A percentile compares a stretch with the other conserved stretches of the same genome.
Conservation (phyloP, 2,888 invertebrate species). For the Andricus quercusramuli region DNA sequence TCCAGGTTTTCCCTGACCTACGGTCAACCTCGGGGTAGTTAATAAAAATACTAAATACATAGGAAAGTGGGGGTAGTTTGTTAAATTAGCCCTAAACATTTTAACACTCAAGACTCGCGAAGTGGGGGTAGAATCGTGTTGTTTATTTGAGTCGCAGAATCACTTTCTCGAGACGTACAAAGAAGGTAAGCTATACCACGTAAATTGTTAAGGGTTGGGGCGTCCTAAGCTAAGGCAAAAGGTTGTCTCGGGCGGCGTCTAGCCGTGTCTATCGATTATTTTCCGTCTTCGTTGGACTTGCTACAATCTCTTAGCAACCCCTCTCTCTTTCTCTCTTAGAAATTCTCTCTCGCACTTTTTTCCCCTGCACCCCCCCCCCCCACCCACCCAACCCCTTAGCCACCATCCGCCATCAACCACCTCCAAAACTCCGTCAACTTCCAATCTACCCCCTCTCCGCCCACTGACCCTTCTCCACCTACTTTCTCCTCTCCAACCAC, state of each 20-base stretch:
- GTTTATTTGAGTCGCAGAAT: constrained; percentile 29
- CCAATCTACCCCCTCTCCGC: not conserved
- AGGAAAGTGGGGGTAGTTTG: not conserved
- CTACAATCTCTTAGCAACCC: constrained; percentile 59
- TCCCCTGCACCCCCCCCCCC: constrained; percentile 38
- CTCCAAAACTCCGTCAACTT: constrained; percentile 43
- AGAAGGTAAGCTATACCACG: constrained; percentile 53
- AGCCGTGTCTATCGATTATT: constrained; percentile 79
- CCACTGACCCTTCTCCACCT: not conserved
- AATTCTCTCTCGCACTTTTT: constrained; percentile 43
- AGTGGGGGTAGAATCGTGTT: not conserved
- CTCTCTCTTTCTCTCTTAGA: constrained; percentile 42
- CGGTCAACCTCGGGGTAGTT: not conserved
- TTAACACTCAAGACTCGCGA: not conserved
- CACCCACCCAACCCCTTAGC: constrained; percentile 34
- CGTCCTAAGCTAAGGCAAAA: constrained; percentile 75
- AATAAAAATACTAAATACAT: not conserved
- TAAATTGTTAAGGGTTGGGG: constrained; percentile 71
- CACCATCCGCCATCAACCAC: constrained; percentile 36
- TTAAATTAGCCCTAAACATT: not conserved
- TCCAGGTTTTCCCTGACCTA: too few species aligned
- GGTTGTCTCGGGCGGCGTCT: constrained; percentile 79
- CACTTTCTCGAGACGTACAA: constrained; percentile 10
- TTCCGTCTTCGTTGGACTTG: constrained; percentile 72
- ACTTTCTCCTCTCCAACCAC: constrained; percentile 1